These are phyloP conservation scores for Heterotilapia buettikoferi DNA, from an alignment of 2,113 vertebrate species.

Conservation along the genomic window DNA sequence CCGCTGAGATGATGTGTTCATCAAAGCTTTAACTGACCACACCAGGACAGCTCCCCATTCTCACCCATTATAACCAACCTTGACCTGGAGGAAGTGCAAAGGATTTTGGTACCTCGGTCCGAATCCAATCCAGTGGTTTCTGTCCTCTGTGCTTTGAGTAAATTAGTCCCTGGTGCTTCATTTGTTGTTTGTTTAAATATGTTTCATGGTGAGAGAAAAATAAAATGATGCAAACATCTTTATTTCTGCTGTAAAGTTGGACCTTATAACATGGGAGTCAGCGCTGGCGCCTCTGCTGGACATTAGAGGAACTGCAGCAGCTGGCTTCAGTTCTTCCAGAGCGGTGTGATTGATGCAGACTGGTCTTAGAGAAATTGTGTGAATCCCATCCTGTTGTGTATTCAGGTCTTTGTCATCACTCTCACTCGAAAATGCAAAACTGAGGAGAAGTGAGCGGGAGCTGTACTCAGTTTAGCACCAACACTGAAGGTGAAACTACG, in stretches of 20 bases:
- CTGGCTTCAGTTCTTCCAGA: background rate
- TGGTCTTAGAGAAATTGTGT: background rate
- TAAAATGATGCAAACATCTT: background rate
- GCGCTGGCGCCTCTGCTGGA: background rate
- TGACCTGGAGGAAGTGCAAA: background rate
- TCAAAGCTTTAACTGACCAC: background rate
- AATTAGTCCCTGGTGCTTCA: background rate
- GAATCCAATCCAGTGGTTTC: background rate
- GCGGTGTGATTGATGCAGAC: background rate
- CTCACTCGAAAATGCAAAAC: background rate
- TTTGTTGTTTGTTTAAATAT: background rate
- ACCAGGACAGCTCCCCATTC: background rate
- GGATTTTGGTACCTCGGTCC: background rate
- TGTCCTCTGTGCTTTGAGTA: background rate
- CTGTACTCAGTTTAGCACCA: background rate
- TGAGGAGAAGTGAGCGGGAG: background rate
- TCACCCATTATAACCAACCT: rapidly evolving
- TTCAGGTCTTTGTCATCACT: background rate
- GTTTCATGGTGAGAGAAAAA: background rate
- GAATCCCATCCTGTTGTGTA: background rate
- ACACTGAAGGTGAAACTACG: background rate
- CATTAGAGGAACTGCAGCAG: background rate
- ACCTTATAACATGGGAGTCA: rapidly evolving
- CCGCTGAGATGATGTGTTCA: rapidly evolving
- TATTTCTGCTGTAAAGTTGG: background rate